A percentile compares a stretch with the other conserved stretches of the same genome.
phyloP scores from a whole-genome alignment of 2,888 invertebrate species.

The Phortica okadai region DNA sequence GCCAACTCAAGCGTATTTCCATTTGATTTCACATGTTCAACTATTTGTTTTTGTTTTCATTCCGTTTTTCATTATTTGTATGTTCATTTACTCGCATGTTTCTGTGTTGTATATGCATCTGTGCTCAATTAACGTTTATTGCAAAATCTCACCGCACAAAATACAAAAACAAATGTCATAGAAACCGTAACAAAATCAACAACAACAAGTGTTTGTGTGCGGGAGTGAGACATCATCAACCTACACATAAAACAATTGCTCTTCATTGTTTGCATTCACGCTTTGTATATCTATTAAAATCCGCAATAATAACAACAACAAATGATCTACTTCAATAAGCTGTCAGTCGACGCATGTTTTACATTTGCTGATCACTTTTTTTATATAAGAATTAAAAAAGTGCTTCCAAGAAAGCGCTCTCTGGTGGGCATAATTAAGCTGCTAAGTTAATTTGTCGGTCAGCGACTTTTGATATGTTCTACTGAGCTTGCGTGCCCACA shows the following conservation, averaged over 20 bases:
- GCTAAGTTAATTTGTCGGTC: no score
- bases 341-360: background rate
- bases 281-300: background rate
- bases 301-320: background rate
- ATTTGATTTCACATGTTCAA: constrained; percentile 17
- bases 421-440: no score
- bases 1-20: constrained; percentile 11
- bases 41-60: constrained; percentile 12
- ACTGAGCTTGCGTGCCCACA: no score
- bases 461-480: no score
- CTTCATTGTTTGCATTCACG: constrained; percentile 11
- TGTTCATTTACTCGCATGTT: background rate
- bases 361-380: background rate
- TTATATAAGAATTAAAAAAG: no score
- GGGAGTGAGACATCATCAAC: background rate
- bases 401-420: no score
- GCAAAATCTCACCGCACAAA: constrained; percentile 24
- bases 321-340: background rate
- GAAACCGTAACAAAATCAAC: constrained; percentile 33
- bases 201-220: constrained; percentile 44
- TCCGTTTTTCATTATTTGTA: background rate
- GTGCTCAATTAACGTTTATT: constrained; percentile 56
- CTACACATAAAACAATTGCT: constrained; percentile 1
- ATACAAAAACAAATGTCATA: constrained; percentile 33
- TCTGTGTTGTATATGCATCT: constrained; percentile 3